Evolutionary conservation across 2,888 invertebrate genomes (phyloP), one percentile per base, ranked within the genome.

Genomic region (Slavum lentiscoides): DNA sequence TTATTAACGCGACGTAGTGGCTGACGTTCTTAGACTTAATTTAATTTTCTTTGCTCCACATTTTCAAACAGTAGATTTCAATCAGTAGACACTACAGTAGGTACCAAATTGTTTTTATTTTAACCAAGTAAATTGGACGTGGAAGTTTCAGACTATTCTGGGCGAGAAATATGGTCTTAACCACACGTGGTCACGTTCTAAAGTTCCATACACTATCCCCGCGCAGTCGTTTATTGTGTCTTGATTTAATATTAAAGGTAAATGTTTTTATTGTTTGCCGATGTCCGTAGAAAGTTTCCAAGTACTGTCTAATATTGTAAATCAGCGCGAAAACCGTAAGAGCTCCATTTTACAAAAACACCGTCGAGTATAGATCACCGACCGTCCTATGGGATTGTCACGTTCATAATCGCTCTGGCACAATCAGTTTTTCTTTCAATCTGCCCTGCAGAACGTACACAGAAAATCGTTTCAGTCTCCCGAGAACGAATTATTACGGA

Each of bases 401-500:
- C 66, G 66, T 66, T 39, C 66, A 55, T 74, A 74, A 74, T 74
- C 66, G 55, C 66, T 66, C 21, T 21, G 66, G 55, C 21, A 74
- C 66, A 66, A 74, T 74, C 74, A 66, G 55, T 74, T 74, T 74
- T 66, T 66, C 66, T 74, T 74, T 66, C 74, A 74, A 55, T 66
- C 55, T 66, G 55, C 55, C 74, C 55, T 19, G 39, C 58, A 74
- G 4, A 30, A 30, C 37, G 55, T 49, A 62, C 17, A 55, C 55
- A 19, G 55, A 66, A 58, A 66, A 58, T 58, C 6, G 66, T 74
- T 30, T n/a, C 17, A 19, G 64, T 74, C 74, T 55, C 74, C 66
- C 39, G 74, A 74, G 74, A 21, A 39, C 49, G 11, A 55, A 58
- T n/a, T n/a, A 64, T 15, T 30, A 9, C 62, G 53, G 4, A 39